These are phyloP conservation scores for Stegana nigrithorax DNA, from an alignment of 2,888 invertebrate genomes.

Conservation along the genomic window DNA sequence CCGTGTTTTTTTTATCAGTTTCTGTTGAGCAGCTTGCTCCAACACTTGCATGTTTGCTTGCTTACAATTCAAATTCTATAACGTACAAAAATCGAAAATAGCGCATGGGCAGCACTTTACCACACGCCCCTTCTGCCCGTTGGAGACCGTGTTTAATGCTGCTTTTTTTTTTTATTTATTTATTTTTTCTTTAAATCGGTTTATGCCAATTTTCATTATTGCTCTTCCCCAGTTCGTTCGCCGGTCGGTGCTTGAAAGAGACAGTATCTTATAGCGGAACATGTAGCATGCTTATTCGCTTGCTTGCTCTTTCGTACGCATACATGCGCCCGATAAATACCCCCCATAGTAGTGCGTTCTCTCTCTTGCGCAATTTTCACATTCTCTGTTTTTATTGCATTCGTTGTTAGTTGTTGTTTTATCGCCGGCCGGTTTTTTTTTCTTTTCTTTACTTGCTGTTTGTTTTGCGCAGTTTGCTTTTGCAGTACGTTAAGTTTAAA, in stretches of 20 bases:
- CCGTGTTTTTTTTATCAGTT: neutral
- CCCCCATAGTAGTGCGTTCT: neutral
- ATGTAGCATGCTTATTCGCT: too few species aligned
- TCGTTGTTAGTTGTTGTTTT: conserved; percentile 29
- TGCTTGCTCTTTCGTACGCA: conserved; percentile 4
- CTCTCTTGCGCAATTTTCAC: neutral
- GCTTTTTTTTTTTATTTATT: neutral
- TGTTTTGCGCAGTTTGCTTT: neutral
- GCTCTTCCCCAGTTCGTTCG: neutral
- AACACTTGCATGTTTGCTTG: neutral
- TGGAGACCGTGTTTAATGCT: too few species aligned
- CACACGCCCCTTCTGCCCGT: neutral
- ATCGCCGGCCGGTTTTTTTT: conserved; percentile 22
- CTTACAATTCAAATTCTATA: conserved; percentile 21
- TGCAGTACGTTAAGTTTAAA: conserved; percentile 6
- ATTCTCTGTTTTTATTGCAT: conserved; percentile 19
- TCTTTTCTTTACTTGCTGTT: neutral
- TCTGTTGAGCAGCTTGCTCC: neutral
- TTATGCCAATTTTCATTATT: neutral
- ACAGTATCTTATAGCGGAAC: too few species aligned
- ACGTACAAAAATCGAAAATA: conserved; percentile 17
- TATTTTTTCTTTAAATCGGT: neutral
- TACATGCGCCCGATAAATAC: neutral
- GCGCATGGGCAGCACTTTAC: neutral
- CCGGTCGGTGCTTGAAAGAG: too few species aligned